Conservation (phyloP, 2,797 vertebrate species). For the Antennarius maculatus region DNA sequence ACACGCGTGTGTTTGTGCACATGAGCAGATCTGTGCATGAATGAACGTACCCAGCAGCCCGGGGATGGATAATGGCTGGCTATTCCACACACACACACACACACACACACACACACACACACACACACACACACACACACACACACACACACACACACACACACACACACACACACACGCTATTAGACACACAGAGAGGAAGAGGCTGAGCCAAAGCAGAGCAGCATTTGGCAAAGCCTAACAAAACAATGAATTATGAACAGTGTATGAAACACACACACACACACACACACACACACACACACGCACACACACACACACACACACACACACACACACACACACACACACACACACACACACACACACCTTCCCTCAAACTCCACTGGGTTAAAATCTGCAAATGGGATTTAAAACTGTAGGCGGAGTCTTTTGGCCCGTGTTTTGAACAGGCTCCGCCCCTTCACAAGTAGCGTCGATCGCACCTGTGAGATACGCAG, state of each 20-base stretch:
- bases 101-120: constrained; percentile 7
- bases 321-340: neutral
- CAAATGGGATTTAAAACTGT: constrained; percentile 8
- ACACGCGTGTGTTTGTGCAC: no score
- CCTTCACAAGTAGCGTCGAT: no score
- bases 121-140: constrained; percentile 14
- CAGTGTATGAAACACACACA: constrained; percentile 6
- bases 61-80: no score
- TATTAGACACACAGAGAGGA: neutral
- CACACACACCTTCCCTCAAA: neutral
- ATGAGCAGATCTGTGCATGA: no score
- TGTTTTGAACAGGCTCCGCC: no score
- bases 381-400: constrained; percentile 4
- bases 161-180: constrained; percentile 6
- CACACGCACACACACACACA: constrained; percentile 20
- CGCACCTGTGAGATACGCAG: no score
- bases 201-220: constrained; percentile 18
- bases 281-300: constrained; percentile 9
- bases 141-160: constrained; percentile 8
- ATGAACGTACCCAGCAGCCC: no score
- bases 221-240: constrained; percentile 29
- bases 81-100: constrained; percentile 5
- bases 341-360: constrained; percentile 8
- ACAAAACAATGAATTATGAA: constrained; percentile 31
- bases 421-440: neutral